Base-by-base conservation (phyloP, 2,797 vertebrate genomes). In the Euthynnus affinis region DNA sequence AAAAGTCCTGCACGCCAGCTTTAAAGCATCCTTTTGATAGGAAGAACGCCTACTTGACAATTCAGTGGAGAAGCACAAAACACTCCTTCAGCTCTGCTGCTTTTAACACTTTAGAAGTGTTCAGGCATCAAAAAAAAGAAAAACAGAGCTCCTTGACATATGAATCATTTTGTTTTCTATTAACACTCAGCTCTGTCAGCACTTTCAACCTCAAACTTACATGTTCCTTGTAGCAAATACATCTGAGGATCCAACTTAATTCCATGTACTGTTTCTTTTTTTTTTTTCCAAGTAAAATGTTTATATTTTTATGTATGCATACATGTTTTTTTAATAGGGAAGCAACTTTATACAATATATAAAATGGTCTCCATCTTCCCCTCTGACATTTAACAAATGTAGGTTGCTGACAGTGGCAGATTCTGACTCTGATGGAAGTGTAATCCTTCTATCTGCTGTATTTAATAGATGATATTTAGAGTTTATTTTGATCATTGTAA, bases 1-100 rank as follows among this genome's bases (percentile, higher is more conserved):
- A 10, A 37, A 37, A 37, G 9, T 12, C 37, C 9, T 10, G 3
- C 37, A 37, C 37, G 10, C 9, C 37, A 37, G 37, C 0, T 60
- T 49, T 40, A 57, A 48, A n/a, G n/a, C 23, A 10, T 52, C 20
- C 29, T 9, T 9, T 34, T 56, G 9, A 70, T 29, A 6, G 9
- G 23, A 67, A 59, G 53, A 60, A 58, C 44, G 75, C 3, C 40
- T 22, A 34, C 27, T 60, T 22, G 2, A 22, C n/a, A 6, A 34
- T 34, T 82, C 20, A 60, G 9, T 44, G n/a, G n/a, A 77, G 27
- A 70, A 82, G 69, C 79, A 82, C 82, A 88, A 53, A 60, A 44
- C 32, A 56, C 34, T 37, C n/a, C 4, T 15, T 67, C 34, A 25
- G 12, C 12, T 42, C 25, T 48, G 55, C 83, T 32, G 61, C 10